Evolutionary conservation across 2,888 invertebrate species (phyloP).

Genomic region (Macaria liturata): DNA sequence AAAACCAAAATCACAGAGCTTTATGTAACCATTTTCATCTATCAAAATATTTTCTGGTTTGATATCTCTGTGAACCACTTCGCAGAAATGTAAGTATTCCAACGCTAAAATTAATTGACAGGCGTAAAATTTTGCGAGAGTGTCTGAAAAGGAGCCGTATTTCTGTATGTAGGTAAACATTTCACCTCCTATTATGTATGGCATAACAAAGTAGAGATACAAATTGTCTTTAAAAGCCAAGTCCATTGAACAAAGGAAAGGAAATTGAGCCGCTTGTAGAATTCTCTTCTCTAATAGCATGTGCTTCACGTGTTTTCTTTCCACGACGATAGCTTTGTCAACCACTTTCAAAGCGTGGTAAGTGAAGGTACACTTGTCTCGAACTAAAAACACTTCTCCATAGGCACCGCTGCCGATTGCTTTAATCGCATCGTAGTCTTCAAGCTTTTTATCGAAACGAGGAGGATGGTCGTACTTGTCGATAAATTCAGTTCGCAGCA

Average conservation of each 20-base stretch:
- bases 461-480: slow-evolving; percentile 46
- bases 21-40: slow-evolving; percentile 88
- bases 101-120: slow-evolving; percentile 94
- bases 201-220: slow-evolving; percentile 92
- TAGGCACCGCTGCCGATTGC: slow-evolving; percentile 95
- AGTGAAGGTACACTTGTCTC: slow-evolving; percentile 84
- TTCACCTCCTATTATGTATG: slow-evolving; percentile 93
- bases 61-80: slow-evolving; percentile 93
- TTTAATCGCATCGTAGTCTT: slow-evolving; percentile 88
- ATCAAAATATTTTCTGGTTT: slow-evolving; percentile 96
- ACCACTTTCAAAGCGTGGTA: slow-evolving; percentile 95
- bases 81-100: slow-evolving; percentile 94
- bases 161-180: slow-evolving; percentile 90
- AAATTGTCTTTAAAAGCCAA: slow-evolving; percentile 93
- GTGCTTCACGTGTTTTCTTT: slow-evolving; percentile 94
- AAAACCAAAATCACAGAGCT: slow-evolving; percentile 97
- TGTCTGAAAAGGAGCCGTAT: slow-evolving; percentile 86
- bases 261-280: slow-evolving; percentile 91
- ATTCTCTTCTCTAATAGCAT: slow-evolving; percentile 94
- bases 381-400: slow-evolving; percentile 91
- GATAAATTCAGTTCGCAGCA: slow-evolving; percentile 63
- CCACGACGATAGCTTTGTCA: slow-evolving; percentile 92
- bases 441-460: slow-evolving; percentile 40
- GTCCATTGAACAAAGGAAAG: slow-evolving; percentile 92
- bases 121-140: slow-evolving; percentile 92